These are phyloP conservation scores for Laspeyria flexula DNA, from an alignment of 2,888 invertebrate species.

Conservation along the genomic window DNA sequence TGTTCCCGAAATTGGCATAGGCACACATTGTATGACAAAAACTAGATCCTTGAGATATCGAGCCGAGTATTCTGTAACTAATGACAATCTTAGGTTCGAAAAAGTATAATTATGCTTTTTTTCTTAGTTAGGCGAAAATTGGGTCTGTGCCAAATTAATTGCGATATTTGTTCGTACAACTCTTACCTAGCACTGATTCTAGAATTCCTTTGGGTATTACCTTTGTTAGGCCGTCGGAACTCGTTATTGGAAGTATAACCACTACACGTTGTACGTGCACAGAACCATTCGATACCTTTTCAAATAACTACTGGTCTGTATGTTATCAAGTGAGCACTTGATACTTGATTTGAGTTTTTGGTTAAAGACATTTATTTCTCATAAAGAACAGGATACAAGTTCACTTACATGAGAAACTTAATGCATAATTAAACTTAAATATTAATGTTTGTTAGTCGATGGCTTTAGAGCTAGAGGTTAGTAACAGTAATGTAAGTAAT, in stretches of 20 bases:
- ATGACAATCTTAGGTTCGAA: slow-evolving; percentile 4
- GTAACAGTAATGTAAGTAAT: too few species aligned
- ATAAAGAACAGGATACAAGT: too few species aligned
- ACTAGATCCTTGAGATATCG: background rate
- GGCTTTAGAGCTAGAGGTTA: too few species aligned
- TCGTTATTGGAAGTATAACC: background rate
- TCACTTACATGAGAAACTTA: too few species aligned
- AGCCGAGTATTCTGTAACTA: slow-evolving; percentile 3
- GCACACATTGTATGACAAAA: background rate
- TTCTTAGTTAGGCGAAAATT: background rate
- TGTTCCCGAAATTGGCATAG: too few species aligned
- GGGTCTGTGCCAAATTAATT: slow-evolving; percentile 5
- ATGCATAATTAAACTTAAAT: too few species aligned
- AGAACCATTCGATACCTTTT: background rate
- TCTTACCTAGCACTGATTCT: background rate
- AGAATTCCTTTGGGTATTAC: background rate
- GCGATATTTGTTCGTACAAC: background rate
- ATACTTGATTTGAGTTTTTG: too few species aligned
- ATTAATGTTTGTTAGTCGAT: too few species aligned
- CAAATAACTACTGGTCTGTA: background rate
- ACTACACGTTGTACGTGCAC: too few species aligned
- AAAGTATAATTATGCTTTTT: slow-evolving; percentile 9
- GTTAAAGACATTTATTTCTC: too few species aligned
- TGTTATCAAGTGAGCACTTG: background rate
- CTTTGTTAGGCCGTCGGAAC: background rate